A percentile compares a stretch with the other conserved stretches of the same genome.
phyloP scores from a whole-genome alignment of 2,113 vertebrate genomes.

The Porphyrio hochstetteri region DNA sequence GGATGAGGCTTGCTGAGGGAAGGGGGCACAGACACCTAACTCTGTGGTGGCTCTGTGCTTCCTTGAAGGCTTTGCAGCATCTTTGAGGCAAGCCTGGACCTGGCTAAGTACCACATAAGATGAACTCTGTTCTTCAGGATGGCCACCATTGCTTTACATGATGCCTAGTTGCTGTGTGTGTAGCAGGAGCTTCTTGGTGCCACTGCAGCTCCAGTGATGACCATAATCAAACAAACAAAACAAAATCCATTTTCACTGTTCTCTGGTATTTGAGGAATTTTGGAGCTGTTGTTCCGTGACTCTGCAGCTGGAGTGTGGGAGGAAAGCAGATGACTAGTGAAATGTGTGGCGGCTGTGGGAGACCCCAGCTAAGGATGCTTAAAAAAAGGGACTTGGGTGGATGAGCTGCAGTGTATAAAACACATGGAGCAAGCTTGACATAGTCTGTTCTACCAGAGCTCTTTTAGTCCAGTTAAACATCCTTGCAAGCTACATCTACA shows the following conservation, averaged over 20 bases:
- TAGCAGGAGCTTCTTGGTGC: background rate
- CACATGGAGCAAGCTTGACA: background rate
- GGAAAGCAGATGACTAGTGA: background rate
- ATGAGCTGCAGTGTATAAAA: background rate
- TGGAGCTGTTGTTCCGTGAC: background rate
- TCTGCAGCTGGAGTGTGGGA: background rate
- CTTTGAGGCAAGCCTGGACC: background rate
- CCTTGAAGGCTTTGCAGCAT: background rate
- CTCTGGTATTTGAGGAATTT: background rate
- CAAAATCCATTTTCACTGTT: background rate
- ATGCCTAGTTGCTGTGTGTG: background rate
- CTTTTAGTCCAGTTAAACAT: background rate
- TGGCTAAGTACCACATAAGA: background rate
- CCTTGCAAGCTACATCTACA: background rate
- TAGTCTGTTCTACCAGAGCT: background rate
- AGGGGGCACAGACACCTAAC: background rate
- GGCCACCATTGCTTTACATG: rapidly evolving
- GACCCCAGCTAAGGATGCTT: background rate
- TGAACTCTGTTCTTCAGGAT: background rate
- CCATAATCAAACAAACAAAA: background rate
- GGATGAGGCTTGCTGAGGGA: background rate
- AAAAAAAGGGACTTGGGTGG: background rate
- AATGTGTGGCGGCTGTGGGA: background rate
- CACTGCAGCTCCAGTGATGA: background rate
- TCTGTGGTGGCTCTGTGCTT: background rate